Conservation (phyloP, 2,113 vertebrate genomes). For the Strix uralensis region DNA sequence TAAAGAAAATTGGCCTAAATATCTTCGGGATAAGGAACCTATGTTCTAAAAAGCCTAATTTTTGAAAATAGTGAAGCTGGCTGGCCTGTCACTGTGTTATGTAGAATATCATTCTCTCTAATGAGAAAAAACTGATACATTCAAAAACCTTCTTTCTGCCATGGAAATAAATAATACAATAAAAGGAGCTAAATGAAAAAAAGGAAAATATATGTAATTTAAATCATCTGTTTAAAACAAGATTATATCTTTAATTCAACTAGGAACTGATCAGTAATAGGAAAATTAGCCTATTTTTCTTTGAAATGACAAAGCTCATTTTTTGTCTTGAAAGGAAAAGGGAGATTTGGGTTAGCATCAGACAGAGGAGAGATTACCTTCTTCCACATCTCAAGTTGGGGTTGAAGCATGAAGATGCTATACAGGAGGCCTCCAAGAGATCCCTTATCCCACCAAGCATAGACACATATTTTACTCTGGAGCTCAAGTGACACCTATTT, state of each 20-base stretch:
- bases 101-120: background rate
- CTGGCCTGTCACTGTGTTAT: background rate
- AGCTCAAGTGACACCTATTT: background rate
- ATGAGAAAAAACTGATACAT: background rate
- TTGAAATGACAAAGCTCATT: background rate
- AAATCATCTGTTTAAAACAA: background rate
- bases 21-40: background rate
- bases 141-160: background rate
- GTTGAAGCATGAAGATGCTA: background rate
- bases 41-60: background rate
- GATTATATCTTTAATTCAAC: background rate
- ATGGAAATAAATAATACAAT: constrained; percentile 27
- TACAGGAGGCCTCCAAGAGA: background rate
- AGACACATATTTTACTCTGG: background rate
- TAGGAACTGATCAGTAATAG: background rate
- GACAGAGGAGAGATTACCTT: accelerated
- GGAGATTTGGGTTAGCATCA: background rate
- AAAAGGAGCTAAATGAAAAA: background rate
- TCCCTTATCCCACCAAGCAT: background rate
- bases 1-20: background rate
- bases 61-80: background rate
- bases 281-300: background rate
- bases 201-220: background rate
- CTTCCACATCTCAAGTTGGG: background rate
- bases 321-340: background rate